Evolutionary conservation across 1,140 invertebrate species (phyloP).

Genomic region (Pogonus chalceus): DNA sequence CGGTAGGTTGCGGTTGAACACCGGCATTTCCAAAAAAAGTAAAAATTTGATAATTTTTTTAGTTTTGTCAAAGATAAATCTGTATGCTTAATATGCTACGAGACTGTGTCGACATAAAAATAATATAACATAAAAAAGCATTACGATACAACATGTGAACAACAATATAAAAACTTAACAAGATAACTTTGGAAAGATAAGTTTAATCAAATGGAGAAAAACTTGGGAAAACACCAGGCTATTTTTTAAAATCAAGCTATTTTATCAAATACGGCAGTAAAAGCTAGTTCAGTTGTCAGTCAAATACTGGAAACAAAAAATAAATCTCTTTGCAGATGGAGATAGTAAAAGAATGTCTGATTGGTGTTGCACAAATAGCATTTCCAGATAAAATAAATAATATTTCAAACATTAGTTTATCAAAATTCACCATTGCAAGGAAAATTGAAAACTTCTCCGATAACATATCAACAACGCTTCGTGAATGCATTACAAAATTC

Average conservation of each 20-base stretch:
- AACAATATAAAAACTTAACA: constrained; percentile 16
- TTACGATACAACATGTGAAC: constrained; percentile 12
- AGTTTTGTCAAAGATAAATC: no score
- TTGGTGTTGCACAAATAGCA: constrained; percentile 23
- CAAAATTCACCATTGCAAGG: constrained; percentile 9
- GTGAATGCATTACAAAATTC: constrained; percentile 18
- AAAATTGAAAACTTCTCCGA: no score
- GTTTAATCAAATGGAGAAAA: constrained; percentile 13
- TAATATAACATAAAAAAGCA: no score
- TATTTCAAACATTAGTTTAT: constrained; percentile 16
- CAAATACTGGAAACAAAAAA: constrained; percentile 15
- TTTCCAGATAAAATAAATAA: constrained; percentile 23
- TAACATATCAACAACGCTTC: constrained; percentile 19
- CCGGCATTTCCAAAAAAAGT: no score
- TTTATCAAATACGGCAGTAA: constrained; percentile 8
- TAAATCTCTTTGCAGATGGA: constrained; percentile 22
- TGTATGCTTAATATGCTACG: no score
- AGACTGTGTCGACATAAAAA: no score
- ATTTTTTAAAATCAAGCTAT: constrained; percentile 10
- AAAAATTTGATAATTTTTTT: no score
- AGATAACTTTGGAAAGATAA: constrained; percentile 14
- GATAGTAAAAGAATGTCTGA: constrained; percentile 28
- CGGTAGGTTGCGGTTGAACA: no score
- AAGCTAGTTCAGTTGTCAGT: constrained; percentile 9
- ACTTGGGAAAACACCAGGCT: constrained; percentile 6